Base-by-base conservation (phyloP, 2,113 vertebrate genomes). In the Rhadina sibilatrix region DNA sequence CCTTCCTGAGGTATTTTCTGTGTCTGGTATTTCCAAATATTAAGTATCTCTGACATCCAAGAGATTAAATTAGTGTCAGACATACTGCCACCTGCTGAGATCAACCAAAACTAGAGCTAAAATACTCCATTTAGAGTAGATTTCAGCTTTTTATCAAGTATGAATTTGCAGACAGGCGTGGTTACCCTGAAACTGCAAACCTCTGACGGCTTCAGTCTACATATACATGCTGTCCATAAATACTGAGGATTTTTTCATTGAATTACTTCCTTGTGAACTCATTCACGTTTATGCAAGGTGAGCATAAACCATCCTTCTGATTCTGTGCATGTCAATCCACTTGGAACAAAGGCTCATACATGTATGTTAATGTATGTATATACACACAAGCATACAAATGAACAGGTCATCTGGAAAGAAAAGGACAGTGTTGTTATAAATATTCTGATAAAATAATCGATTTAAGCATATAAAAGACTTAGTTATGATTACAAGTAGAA, bases 81-180 rank as follows among this genome's bases (percentile, higher is more conserved):
- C 33, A 65, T 72, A 56, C 79, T 89, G 89, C 70, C 92, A 94
- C 35, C 91, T 87, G 57, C 92, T 89, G 94, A 68, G 27, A 69
- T 77, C 42, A 88, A 65, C 37, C 20, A 40, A 89, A 87, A 89
- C 54, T 56, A 30, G 47, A 66, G 27, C 31, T 31, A 33, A 64
- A 88, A 70, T 21, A n/a, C 8, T 46, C 40, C 2, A 17, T 22
- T 65, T 19, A 37, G 21, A 38, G 35, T 22, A 38, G 33, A 56
- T 82, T 70, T 83, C 60, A 35, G 35, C 35, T 68, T 69, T 60
- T 56, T 52, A 65, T 70, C 28, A 60, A 40, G 23, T 10, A 18
- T 8, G 15, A 75, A 50, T 75, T 59, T 79, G 17, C 28, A 25
- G 21, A 59, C 14, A 50, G 33, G 19, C 2, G 3, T 6, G 30